Conservation (phyloP, 2,113 vertebrate species). For the Shinisaurus crocodilurus region DNA sequence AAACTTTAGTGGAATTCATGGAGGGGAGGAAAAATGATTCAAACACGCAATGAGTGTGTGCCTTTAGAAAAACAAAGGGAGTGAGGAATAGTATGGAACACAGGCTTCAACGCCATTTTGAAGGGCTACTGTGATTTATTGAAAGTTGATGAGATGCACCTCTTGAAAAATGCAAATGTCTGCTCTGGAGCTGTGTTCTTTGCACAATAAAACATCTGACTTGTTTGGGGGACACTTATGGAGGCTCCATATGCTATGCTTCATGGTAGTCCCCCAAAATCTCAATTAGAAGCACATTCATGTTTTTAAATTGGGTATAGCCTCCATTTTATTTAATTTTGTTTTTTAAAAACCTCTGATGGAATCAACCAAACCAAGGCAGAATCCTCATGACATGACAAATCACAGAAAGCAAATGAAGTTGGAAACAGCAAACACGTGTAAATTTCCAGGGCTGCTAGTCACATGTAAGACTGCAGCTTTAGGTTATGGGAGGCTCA, state of each 20-base stretch:
- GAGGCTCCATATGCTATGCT: conserved; percentile 45
- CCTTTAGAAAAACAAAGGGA: conserved; percentile 53
- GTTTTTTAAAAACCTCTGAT: background rate
- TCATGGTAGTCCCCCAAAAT: conserved; percentile 32
- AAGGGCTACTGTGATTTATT: conserved; percentile 54
- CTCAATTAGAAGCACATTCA: conserved; percentile 45
- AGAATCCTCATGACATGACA: background rate
- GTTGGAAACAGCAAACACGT: conserved; percentile 23
- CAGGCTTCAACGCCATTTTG: conserved; percentile 27
- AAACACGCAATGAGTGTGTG: background rate
- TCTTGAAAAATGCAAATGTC: conserved; percentile 65
- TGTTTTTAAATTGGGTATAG: conserved; percentile 23
- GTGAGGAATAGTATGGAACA: conserved; percentile 30
- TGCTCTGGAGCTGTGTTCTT: conserved; percentile 6
- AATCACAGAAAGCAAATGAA: conserved; percentile 32
- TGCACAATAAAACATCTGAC: conserved; percentile 57
- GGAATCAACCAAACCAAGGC: conserved; percentile 8
- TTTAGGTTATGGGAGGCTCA: conserved; percentile 20
- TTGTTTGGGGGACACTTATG: conserved; percentile 45
- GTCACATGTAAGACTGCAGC: conserved; percentile 22
- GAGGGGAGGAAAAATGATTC: conserved; percentile 23
- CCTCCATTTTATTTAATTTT: background rate
- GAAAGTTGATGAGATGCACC: conserved; percentile 41
- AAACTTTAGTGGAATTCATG: conserved; percentile 51
- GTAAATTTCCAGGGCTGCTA: conserved; percentile 39